These are phyloP conservation scores for Drosophila baimaii DNA, from an alignment of 1,140 invertebrate species.

Conservation along the genomic window DNA sequence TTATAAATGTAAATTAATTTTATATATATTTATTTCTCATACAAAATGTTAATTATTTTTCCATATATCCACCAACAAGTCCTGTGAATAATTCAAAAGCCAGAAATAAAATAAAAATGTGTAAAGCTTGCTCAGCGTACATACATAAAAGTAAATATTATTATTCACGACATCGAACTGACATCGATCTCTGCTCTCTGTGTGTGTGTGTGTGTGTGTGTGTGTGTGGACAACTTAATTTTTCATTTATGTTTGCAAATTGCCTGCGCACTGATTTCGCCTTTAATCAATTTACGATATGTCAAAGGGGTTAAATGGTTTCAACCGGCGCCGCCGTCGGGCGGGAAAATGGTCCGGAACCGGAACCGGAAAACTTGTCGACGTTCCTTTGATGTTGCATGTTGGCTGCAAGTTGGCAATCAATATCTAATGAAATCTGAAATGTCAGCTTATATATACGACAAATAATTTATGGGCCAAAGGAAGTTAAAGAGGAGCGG, in stretches of 20 bases:
- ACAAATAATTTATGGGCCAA: constrained; percentile 1
- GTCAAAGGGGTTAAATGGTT: constrained; percentile 27
- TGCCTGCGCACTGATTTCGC: constrained; percentile 20
- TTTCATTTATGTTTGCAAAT: constrained; percentile 28
- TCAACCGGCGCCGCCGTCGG: constrained; percentile 14
- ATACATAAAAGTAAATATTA: constrained; percentile 4
- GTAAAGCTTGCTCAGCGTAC: neutral
- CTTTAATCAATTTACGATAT: constrained; percentile 29
- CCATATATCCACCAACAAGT: neutral
- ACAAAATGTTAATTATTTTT: too few species aligned
- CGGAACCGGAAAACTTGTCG: constrained; percentile 9
- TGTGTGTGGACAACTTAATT: constrained; percentile 14
- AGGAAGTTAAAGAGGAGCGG: neutral
- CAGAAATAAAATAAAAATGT: constrained; percentile 3
- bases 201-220: too few species aligned
- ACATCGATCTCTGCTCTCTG: neutral
- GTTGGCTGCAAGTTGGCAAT: constrained; percentile 41
- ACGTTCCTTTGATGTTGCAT: constrained; percentile 22
- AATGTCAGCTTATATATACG: neutral
- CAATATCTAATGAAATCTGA: constrained; percentile 61
- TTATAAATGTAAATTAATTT: too few species aligned
- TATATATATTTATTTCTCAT: neutral
- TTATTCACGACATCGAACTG: constrained; percentile 1
- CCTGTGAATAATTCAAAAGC: neutral
- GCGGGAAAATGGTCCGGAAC: neutral